Evolutionary conservation across 2,113 vertebrate species (phyloP), one percentile per base, ranked within the genome.

Genomic region (Monopterus albus): DNA sequence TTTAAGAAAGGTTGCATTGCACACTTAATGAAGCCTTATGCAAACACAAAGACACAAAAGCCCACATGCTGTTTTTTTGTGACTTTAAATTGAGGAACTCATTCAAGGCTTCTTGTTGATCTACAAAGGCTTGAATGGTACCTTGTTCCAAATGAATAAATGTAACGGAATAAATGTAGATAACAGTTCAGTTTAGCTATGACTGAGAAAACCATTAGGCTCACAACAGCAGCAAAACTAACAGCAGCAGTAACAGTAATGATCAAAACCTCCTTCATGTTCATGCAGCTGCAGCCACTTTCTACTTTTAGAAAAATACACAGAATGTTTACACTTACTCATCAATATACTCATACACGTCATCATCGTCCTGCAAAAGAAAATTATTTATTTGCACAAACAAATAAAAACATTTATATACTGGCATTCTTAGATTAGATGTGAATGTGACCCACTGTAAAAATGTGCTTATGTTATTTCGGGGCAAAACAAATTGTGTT

Each of bases 291-390:
- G 57, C 33, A 58, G 23, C 13, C 38, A 39, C 21, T 15, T 1
- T 40, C 46, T 46, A 56, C 8, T 56, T 56, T 53, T n/a, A 17
- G n/a, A n/a, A n/a, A n/a, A n/a, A n/a, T n/a, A n/a, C n/a, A n/a
- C 12, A 57, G 26, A 53, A 62, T 1, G 2, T 66, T 11, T 52
- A 20, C 51, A 91, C 92, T 93, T 79, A 94, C 93, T 85, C 87
- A 40, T 94, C 91, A 36, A 93, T 90, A 47, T 58, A 60, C 49
- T 94, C 92, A 46, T 94, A 94, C 35, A 92, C 75, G 0, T 94
- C 81, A 0, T 93, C 79, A 39, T 91, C 90, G 7, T 82, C 84
- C 93, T 94, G 63, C 31, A 84, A 87, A 12, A 89, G 26, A 70
- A 75, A 75, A 56, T 0, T 3, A 17, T 63, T 66, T 17, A 52